phyloP scores from a whole-genome alignment of 2,797 vertebrate genomes.

The Intellagama lesueurii region DNA sequence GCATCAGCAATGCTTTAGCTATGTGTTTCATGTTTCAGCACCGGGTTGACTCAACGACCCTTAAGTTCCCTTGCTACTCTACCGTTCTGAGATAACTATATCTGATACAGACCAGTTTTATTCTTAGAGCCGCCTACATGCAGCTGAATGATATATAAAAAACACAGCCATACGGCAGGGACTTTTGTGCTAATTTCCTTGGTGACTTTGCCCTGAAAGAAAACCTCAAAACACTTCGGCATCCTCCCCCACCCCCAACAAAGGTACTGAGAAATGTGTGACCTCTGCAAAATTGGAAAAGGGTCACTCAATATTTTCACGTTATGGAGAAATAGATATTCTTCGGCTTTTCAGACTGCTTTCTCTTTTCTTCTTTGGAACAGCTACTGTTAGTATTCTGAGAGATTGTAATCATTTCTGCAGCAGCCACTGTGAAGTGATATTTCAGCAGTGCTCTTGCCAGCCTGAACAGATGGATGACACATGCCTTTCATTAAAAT shows the following conservation, averaged over 20 bases:
- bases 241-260: background rate
- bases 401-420: constrained; percentile 8
- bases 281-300: constrained; percentile 18
- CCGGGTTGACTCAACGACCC: background rate
- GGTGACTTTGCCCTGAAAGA: background rate
- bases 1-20: too few relatives aligned
- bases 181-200: constrained; percentile 4
- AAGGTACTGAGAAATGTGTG: constrained; percentile 9
- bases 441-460: background rate
- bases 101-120: background rate
- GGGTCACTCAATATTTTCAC: constrained; percentile 17
- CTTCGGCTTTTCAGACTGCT: background rate
- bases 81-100: too few relatives aligned
- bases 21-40: too few relatives aligned
- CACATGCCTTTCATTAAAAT: constrained; percentile 51
- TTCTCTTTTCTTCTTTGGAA: constrained; percentile 4
- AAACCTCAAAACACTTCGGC: background rate
- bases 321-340: background rate
- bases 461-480: constrained; percentile 42
- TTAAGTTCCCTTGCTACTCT: background rate
- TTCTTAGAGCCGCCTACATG: background rate
- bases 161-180: background rate
- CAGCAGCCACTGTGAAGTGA: background rate
- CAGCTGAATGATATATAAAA: background rate
- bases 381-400: background rate